These are phyloP conservation scores for Formica aserva DNA, from an alignment of 2,888 invertebrate species.

Conservation along the genomic window DNA sequence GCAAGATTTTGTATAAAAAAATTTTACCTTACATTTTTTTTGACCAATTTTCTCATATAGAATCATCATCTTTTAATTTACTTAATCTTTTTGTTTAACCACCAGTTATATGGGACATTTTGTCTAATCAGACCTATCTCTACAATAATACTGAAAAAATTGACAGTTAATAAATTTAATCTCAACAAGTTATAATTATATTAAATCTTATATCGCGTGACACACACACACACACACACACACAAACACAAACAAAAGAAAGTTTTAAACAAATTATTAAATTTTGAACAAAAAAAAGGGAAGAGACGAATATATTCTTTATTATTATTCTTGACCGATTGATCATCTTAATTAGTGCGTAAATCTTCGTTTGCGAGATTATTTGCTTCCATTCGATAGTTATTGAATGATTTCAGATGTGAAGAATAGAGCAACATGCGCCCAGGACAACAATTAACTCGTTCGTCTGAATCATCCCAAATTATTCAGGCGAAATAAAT, in stretches of 20 bases:
- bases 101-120: no score
- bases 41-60: no score
- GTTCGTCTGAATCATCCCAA: not conserved
- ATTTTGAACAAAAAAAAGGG: no score
- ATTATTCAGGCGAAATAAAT: conserved; percentile 31
- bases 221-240: not conserved
- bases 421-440: not conserved
- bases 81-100: no score
- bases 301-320: no score
- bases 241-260: not conserved
- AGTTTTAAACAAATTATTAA: not conserved
- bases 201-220: not conserved
- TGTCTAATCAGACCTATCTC: no score
- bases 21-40: no score
- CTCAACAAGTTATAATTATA: not conserved
- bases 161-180: not conserved
- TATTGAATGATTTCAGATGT: not conserved
- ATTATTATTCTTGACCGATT: not conserved
- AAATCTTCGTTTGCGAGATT: not conserved
- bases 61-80: no score
- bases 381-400: not conserved
- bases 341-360: not conserved
- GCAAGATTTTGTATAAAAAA: no score
- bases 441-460: not conserved
- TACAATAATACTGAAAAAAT: not conserved